These are phyloP conservation scores for Meloe dianella DNA, from an alignment of 2,888 invertebrate species.

Conservation along the genomic window DNA sequence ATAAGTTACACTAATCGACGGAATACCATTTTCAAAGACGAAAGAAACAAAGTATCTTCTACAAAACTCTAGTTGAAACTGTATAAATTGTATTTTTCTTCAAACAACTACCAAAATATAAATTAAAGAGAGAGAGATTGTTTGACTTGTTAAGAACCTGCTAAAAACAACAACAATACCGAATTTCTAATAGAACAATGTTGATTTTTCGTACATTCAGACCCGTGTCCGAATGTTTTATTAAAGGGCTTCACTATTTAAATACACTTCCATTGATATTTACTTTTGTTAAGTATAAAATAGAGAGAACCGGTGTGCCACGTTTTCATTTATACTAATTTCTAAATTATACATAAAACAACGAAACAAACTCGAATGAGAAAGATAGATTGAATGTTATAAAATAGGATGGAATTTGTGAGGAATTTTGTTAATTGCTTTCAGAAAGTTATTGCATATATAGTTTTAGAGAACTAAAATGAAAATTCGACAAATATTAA, in stretches of 20 bases:
- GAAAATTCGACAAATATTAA: slow-evolving; percentile 1
- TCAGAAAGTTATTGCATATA: slow-evolving; percentile 35
- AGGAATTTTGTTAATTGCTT: slow-evolving; percentile 55
- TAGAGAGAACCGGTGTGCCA: slow-evolving; percentile 42
- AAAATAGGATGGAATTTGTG: slow-evolving; percentile 24
- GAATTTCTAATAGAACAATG: neutral
- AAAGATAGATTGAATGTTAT: slow-evolving; percentile 22
- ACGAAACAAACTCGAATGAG: neutral
- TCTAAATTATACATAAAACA: slow-evolving; percentile 48
- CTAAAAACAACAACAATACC: slow-evolving; percentile 4
- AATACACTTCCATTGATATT: slow-evolving; percentile 50
- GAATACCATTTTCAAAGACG: too few relatives aligned
- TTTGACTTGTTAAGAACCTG: neutral
- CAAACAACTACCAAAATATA: too few relatives aligned
- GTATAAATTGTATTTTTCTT: too few relatives aligned
- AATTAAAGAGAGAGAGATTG: neutral
- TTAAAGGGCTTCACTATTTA: slow-evolving; percentile 50
- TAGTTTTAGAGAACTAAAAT: neutral
- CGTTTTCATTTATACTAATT: slow-evolving; percentile 52
- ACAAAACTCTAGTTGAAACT: too few relatives aligned
- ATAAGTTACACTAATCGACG: too few relatives aligned
- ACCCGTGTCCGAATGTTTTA: slow-evolving; percentile 48
- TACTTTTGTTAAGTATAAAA: slow-evolving; percentile 47
- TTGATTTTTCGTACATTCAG: slow-evolving; percentile 34
- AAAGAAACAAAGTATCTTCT: too few relatives aligned